Percentiles rank a stretch among this genome's conserved stretches.
Evolutionary conservation across 35 echinoderm and acorn worm genomes (phyloP).

Genomic region (Anneissia japonica): DNA sequence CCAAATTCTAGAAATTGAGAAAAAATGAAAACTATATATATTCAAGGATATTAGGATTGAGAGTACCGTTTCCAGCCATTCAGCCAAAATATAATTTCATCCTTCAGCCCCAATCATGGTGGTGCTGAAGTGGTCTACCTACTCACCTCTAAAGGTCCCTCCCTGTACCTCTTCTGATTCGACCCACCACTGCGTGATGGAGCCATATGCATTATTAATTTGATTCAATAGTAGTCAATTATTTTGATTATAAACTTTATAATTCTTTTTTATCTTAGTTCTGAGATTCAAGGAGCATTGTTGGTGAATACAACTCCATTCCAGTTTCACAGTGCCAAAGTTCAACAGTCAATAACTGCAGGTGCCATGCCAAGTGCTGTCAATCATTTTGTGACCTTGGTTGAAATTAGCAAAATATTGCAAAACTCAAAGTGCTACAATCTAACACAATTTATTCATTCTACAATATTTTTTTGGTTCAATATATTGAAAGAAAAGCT

Average conservation of each 20-base stretch:
- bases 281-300: conserved; percentile 92
- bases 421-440: conserved; percentile 70
- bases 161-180: no score
- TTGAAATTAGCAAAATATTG: conserved; percentile 57
- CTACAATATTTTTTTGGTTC: conserved; percentile 90
- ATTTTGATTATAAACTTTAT: no score
- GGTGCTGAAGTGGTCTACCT: no score
- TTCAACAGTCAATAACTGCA: conserved; percentile 73
- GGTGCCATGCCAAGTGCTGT: conserved; percentile 88
- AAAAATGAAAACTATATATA: no score
- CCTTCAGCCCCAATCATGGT: no score
- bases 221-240: no score
- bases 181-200: no score
- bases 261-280: conserved; percentile 44
- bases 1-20: no score
- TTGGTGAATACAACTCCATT: conserved; percentile 83
- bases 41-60: no score
- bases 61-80: no score
- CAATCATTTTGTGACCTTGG: conserved; percentile 71
- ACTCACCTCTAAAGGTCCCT: no score
- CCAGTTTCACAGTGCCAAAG: conserved; percentile 84
- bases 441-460: conserved; percentile 71
- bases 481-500: conserved; percentile 96
- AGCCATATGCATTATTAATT: no score
- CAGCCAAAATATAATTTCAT: not conserved